Conservation (phyloP, 2,888 invertebrate species). For the Caenorhabditis sp. region DNA sequence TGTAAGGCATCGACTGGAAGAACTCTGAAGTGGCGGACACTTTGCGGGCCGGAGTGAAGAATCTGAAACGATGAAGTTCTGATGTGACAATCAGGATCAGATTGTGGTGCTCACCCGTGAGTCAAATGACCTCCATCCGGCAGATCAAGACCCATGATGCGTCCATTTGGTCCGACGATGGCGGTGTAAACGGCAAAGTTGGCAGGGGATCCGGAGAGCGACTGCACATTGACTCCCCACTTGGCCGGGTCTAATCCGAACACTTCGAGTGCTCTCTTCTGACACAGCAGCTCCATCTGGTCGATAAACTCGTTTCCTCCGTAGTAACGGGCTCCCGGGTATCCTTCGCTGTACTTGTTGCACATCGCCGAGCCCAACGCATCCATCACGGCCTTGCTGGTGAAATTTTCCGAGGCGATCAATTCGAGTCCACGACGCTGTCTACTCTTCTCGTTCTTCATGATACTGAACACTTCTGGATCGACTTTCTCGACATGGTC, state of each 20-base stretch:
- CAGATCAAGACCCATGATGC: constrained; percentile 94
- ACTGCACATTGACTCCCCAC: constrained; percentile 98
- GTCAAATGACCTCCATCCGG: constrained; percentile 93
- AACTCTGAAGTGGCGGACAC: constrained; percentile 97
- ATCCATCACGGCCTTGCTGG: constrained; percentile 81
- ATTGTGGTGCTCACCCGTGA: constrained; percentile 79
- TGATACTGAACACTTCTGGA: constrained; percentile 88
- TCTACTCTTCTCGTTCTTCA: constrained; percentile 87
- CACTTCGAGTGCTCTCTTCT: constrained; percentile 86
- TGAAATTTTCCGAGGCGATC: constrained; percentile 91
- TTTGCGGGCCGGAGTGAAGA: constrained; percentile 90
- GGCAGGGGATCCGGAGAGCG: constrained; percentile 95
- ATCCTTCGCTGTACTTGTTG: constrained; percentile 84
- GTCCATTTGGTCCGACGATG: constrained; percentile 88
- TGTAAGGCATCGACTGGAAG: constrained; percentile 98
- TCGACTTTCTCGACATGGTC: constrained; percentile 85
- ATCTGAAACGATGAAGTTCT: constrained; percentile 80
- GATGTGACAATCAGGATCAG: too few species aligned
- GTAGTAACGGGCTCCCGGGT: constrained; percentile 88
- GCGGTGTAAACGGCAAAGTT: constrained; percentile 95
- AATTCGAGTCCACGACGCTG: constrained; percentile 91
- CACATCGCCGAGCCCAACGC: constrained; percentile 82
- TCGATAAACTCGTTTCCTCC: constrained; percentile 97
- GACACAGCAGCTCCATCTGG: constrained; percentile 91
- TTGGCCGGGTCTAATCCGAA: constrained; percentile 88